Evolutionary conservation across 2,888 invertebrate species (phyloP).

Genomic region (Chorisops tibialis): DNA sequence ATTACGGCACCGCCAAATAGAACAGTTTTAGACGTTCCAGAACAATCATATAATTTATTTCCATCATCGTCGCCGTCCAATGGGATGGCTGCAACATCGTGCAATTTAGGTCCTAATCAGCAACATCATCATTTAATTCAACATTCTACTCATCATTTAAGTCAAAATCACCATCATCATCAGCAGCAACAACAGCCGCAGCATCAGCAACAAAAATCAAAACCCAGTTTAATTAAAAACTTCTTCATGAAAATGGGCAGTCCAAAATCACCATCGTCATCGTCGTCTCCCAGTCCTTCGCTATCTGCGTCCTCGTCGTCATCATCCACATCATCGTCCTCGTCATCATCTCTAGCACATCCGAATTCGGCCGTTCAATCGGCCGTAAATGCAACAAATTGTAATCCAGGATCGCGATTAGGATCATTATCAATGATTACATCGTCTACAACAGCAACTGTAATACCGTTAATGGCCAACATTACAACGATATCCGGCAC

Average conservation of each 20-base stretch:
- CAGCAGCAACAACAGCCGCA: slow-evolving; percentile 31
- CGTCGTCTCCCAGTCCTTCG: slow-evolving; percentile 33
- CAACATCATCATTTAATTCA: slow-evolving; percentile 27
- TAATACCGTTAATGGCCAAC: slow-evolving; percentile 54
- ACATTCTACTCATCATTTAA: slow-evolving; percentile 5
- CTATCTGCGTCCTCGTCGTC: slow-evolving; percentile 29
- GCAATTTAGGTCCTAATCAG: slow-evolving; percentile 36
- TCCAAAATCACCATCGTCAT: slow-evolving; percentile 45
- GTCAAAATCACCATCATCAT: slow-evolving; percentile 31
- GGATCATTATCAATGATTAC: slow-evolving; percentile 36
- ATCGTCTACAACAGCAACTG: slow-evolving; percentile 48
- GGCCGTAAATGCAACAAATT: slow-evolving; percentile 41
- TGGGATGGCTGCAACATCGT: slow-evolving; percentile 34
- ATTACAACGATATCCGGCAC: slow-evolving; percentile 36
- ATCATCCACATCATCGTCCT: slow-evolving; percentile 30
- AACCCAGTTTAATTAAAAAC: slow-evolving; percentile 51
- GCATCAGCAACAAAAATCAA: slow-evolving; percentile 44
- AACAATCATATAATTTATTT: slow-evolving; percentile 46
- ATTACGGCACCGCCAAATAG: slow-evolving; percentile 66
- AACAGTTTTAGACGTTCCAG: slow-evolving; percentile 65
- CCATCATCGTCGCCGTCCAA: slow-evolving; percentile 35
- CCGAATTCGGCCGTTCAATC: slow-evolving; percentile 38
- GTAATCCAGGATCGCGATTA: slow-evolving; percentile 41
- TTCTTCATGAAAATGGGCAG: slow-evolving; percentile 52
- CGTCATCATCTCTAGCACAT: slow-evolving; percentile 30